Conservation (phyloP, 2,888 invertebrate genomes). For the Pachliopta kotzebuea region DNA sequence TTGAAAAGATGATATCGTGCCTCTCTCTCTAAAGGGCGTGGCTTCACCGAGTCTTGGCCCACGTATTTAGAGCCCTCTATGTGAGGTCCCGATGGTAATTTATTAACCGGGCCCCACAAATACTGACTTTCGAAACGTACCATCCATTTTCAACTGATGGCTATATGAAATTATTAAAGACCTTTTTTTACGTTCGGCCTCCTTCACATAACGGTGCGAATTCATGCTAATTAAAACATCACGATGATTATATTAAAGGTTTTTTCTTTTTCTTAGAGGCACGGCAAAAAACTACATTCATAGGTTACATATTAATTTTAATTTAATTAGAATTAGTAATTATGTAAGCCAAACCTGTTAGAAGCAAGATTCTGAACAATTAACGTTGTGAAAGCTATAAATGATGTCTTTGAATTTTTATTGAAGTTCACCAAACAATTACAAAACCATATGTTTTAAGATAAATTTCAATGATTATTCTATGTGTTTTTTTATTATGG, state of each 20-base stretch:
- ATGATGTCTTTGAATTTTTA: too few species aligned
- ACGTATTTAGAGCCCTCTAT: conserved; percentile 65
- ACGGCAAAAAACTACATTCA: background rate
- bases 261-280: background rate
- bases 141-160: conserved; percentile 48
- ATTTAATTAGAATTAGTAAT: too few species aligned
- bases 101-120: conserved; percentile 71
- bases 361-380: too few species aligned
- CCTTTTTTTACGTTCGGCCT: conserved; percentile 30
- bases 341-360: too few species aligned
- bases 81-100: conserved; percentile 74
- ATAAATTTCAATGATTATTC: too few species aligned
- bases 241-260: conserved; percentile 43
- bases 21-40: conserved; percentile 62
- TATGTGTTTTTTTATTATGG: too few species aligned
- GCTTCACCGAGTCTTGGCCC: conserved; percentile 55
- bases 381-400: too few species aligned
- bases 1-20: conserved; percentile 31
- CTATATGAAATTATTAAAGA: conserved; percentile 58
- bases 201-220: conserved; percentile 34
- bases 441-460: too few species aligned
- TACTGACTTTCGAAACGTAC: conserved; percentile 59
- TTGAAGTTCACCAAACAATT: too few species aligned
- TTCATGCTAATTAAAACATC: conserved; percentile 62
- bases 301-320: too few species aligned